Evolutionary conservation across 1,140 invertebrate genomes (phyloP).

Genomic region (Condylostylus longicornis): DNA sequence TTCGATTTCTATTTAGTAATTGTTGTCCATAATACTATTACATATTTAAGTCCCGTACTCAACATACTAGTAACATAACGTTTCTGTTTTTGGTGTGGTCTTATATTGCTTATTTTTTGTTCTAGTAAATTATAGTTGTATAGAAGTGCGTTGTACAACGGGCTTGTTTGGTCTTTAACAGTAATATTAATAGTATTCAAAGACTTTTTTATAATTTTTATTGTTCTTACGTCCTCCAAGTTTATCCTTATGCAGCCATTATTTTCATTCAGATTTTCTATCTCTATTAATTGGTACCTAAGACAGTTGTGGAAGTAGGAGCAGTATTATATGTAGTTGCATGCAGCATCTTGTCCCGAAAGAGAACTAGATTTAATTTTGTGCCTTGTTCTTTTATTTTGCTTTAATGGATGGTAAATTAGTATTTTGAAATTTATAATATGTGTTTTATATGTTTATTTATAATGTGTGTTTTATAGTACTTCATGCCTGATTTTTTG

Average conservation of each 20-base stretch:
- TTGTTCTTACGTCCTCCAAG: not conserved
- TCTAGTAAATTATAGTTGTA: not conserved
- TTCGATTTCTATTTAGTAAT: not conserved
- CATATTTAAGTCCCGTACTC: not conserved
- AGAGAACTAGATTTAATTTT: not conserved
- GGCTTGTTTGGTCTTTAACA: not conserved
- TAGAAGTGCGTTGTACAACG: not conserved
- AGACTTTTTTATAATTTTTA: not conserved
- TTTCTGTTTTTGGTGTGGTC: too few species aligned
- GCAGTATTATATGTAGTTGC: not conserved
- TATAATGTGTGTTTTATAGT: not conserved
- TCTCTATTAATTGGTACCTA: not conserved
- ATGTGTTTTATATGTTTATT: too few species aligned
- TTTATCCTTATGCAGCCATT: not conserved
- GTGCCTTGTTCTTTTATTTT: not conserved
- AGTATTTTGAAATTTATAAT: not conserved
- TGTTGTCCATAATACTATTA: not conserved
- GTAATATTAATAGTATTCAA: not conserved
- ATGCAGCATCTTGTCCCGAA: not conserved
- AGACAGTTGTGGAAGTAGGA: not conserved
- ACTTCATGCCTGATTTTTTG: not conserved
- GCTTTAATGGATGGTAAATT: not conserved
- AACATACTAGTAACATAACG: not conserved
- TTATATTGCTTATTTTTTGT: not conserved
- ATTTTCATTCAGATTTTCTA: not conserved